A percentile compares a stretch with the other conserved stretches of the same genome.
Evolutionary conservation across 2,113 vertebrate species (phyloP).

Genomic region (Hippocampus mohnikei): DNA sequence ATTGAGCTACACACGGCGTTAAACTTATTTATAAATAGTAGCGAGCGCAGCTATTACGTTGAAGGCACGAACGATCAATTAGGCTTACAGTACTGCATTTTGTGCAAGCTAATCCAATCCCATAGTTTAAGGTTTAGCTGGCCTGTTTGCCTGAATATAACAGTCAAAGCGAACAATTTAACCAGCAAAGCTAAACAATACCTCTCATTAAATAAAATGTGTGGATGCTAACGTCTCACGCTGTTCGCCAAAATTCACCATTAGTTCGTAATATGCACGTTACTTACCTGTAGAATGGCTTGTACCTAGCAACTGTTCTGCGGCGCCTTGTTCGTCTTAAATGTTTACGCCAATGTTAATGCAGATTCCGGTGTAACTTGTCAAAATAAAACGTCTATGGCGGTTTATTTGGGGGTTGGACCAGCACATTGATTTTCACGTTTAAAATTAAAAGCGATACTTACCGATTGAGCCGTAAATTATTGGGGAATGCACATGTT

Average conservation of each 20-base stretch:
- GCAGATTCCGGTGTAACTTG: conserved; percentile 8
- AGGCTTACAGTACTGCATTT: rapidly evolving
- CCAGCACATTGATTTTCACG: not conserved
- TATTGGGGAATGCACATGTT: not conserved
- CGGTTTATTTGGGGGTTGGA: not conserved
- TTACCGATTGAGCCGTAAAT: not conserved
- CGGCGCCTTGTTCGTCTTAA: not conserved
- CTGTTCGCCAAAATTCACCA: not conserved
- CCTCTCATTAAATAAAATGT: not conserved
- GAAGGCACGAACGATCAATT: not conserved
- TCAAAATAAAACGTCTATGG: conserved; percentile 28
- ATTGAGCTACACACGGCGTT: not conserved
- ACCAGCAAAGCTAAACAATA: not conserved
- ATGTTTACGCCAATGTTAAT: rapidly evolving
- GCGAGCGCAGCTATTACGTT: not conserved
- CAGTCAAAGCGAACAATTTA: not conserved
- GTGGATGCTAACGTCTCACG: not conserved
- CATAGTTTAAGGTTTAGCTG: not conserved
- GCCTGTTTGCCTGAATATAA: conserved; percentile 19
- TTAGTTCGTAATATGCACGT: not conserved
- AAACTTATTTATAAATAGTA: not conserved
- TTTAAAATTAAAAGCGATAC: not conserved
- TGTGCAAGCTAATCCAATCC: not conserved
- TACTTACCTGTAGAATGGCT: not conserved
- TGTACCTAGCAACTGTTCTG: conserved; percentile 6